Evolutionary conservation across 1,140 invertebrate genomes (phyloP).

Genomic region (Drosophila kurseongensis): DNA sequence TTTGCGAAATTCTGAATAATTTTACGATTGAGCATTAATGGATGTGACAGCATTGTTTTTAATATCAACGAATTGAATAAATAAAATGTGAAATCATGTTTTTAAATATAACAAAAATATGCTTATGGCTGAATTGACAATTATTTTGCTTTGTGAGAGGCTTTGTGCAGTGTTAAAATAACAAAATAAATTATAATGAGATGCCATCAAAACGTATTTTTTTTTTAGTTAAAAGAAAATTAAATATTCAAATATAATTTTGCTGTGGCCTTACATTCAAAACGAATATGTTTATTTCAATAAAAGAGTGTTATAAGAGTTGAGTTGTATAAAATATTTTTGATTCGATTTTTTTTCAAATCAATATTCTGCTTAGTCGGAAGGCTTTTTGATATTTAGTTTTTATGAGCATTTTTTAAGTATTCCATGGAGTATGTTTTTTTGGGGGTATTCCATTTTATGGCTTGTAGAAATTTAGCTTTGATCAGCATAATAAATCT

Average conservation of each 20-base stretch:
- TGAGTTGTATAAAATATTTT: no score
- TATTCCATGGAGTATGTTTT: no score
- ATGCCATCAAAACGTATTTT: neutral
- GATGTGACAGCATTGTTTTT: conserved; percentile 29
- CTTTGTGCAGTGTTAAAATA: neutral
- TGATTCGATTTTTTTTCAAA: neutral
- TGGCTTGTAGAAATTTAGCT: neutral
- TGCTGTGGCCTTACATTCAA: no score
- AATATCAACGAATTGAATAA: conserved; percentile 27
- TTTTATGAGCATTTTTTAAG: no score
- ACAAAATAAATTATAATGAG: neutral
- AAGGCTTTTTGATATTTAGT: no score
- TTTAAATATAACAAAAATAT: conserved; percentile 22
- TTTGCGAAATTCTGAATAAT: conserved; percentile 34
- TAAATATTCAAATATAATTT: no score
- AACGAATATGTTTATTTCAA: no score
- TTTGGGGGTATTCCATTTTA: neutral
- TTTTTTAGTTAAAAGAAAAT: no score
- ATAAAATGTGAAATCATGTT: conserved; percentile 16
- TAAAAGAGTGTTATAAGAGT: no score
- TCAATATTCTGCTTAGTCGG: no score
- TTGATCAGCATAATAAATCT: conserved; percentile 25
- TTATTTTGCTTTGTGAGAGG: neutral
- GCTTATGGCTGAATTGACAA: neutral
- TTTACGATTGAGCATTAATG: conserved; percentile 44